A percentile compares a stretch with the other conserved stretches of the same genome.
Conservation (phyloP, 2,888 invertebrate species). For the Galerucella pusilla region DNA sequence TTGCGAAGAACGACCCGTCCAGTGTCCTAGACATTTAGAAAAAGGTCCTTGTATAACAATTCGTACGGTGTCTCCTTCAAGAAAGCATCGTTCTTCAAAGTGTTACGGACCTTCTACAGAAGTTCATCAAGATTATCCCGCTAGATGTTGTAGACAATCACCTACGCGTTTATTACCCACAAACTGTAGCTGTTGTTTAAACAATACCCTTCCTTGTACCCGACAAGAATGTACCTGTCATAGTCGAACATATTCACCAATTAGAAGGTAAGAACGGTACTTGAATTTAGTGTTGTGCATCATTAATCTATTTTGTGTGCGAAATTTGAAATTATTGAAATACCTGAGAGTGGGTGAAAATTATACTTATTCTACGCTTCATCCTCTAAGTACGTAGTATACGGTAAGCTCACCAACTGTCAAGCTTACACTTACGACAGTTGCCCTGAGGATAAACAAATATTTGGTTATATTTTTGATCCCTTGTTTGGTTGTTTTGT, state of each 20-base stretch:
- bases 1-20: background rate
- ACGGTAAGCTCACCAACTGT: too few species aligned
- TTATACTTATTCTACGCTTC: too few species aligned
- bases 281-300: too few species aligned
- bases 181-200: background rate
- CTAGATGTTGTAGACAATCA: background rate
- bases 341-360: too few species aligned
- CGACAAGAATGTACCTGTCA: background rate
- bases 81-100: background rate
- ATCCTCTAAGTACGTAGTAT: too few species aligned
- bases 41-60: conserved; percentile 5
- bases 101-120: background rate
- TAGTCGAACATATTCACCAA: background rate
- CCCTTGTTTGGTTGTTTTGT: too few species aligned
- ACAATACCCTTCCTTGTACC: background rate
- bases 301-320: too few species aligned
- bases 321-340: too few species aligned
- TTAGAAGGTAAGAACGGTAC: background rate
- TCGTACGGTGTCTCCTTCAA: conserved; percentile 10
- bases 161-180: background rate
- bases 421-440: too few species aligned
- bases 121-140: background rate
- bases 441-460: too few species aligned
- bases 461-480: too few species aligned
- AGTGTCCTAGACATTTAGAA: background rate